Percentiles rank a stretch among this genome's conserved stretches.
Evolutionary conservation across 2,888 invertebrate species (phyloP).

Genomic region (Pachycephus smyrnensis): DNA sequence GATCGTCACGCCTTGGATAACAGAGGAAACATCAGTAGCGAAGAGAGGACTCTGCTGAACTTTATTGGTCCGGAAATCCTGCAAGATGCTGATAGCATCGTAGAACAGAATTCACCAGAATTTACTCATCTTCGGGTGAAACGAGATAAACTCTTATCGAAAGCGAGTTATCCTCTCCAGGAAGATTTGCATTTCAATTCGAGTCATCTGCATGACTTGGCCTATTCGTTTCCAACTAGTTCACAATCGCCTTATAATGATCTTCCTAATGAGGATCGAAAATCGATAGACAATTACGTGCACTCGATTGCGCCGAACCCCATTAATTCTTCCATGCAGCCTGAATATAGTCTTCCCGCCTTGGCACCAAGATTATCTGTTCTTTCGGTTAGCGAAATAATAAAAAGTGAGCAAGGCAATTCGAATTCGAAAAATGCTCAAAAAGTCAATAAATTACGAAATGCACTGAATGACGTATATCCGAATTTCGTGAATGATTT

Average conservation of each 20-base stretch:
- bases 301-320: too few relatives aligned
- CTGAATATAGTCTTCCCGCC: too few relatives aligned
- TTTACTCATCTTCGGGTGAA: constrained; percentile 30
- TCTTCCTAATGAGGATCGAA: constrained; percentile 9
- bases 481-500: constrained; percentile 24
- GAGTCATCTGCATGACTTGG: constrained; percentile 25
- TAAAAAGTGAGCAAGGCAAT: constrained; percentile 6
- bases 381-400: not conserved
- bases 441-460: constrained; percentile 3
- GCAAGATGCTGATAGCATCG: constrained; percentile 20
- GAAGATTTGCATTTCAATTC: not conserved
- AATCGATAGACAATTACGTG: not conserved
- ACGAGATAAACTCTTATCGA: constrained; percentile 19
- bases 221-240: constrained; percentile 22
- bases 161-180: too few relatives aligned
- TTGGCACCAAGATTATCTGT: too few relatives aligned
- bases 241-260: constrained; percentile 9
- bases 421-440: not conserved
- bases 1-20: not conserved
- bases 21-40: constrained; percentile 4
- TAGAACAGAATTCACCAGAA: constrained; percentile 6
- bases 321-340: too few relatives aligned
- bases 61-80: constrained; percentile 23
- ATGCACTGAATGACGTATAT: constrained; percentile 30
- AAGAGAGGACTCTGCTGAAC: constrained; percentile 22